A percentile compares a stretch with the other conserved stretches of the same genome.
Conservation (phyloP, 2,797 vertebrate genomes). For the Eurystomus glaucurus region DNA sequence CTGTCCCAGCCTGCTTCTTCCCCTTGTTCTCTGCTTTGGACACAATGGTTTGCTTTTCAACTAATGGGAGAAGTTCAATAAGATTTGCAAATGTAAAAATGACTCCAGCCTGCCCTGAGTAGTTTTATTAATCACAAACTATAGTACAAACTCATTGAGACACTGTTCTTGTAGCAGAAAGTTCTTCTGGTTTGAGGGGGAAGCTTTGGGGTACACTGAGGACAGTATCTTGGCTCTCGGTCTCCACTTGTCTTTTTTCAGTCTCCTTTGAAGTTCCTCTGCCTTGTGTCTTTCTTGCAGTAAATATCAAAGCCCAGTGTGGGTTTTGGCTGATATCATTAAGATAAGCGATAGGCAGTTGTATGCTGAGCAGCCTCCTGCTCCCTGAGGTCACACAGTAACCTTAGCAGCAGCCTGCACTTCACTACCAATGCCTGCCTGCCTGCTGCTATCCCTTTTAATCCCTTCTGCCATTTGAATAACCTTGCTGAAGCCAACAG, state of each 20-base stretch:
- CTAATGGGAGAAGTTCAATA: not conserved
- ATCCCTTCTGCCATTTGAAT: slow-evolving; percentile 38
- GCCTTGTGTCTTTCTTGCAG: not conserved
- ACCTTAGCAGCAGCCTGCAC: not conserved
- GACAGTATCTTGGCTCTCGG: not conserved
- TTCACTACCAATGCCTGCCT: not conserved
- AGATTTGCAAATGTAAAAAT: not conserved
- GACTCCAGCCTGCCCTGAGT: not conserved
- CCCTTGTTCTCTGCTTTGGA: not conserved
- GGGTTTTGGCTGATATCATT: not conserved
- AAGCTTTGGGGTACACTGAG: not conserved
- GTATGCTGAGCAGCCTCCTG: not conserved
- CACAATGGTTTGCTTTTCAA: not conserved
- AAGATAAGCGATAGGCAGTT: not conserved
- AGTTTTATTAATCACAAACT: not conserved
- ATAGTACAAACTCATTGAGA: not conserved
- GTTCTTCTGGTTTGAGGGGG: not conserved
- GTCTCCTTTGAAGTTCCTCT: not conserved
- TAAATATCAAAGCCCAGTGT: not conserved
- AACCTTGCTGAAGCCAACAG: not conserved
- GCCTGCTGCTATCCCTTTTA: not conserved
- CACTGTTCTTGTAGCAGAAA: not conserved
- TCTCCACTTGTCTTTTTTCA: not conserved
- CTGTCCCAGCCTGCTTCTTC: not conserved
- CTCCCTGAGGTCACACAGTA: not conserved